Conservation (phyloP, 2,113 vertebrate species). For the Oreochromis aureus region DNA sequence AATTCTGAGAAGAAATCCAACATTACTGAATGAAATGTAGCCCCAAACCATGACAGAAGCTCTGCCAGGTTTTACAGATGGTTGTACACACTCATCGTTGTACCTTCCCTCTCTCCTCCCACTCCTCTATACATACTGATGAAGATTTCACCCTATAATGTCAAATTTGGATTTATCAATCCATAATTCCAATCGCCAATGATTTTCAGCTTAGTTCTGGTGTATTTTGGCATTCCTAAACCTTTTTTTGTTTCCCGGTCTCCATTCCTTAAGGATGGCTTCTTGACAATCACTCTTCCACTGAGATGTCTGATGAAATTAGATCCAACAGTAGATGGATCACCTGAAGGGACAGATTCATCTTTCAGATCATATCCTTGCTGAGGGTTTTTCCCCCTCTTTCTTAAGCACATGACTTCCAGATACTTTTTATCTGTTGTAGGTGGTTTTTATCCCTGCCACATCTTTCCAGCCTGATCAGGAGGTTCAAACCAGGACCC, state of each 20-base stretch:
- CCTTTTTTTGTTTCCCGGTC: neutral
- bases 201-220: neutral
- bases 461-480: neutral
- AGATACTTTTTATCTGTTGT: neutral
- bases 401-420: neutral
- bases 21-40: neutral
- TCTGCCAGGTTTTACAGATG: neutral
- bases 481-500: neutral
- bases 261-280: neutral
- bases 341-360: neutral
- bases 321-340: neutral
- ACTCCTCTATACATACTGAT: neutral
- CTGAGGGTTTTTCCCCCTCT: neutral
- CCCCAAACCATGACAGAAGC: neutral
- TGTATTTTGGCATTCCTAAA: neutral
- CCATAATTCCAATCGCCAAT: neutral
- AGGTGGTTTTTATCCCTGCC: neutral
- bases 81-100: neutral
- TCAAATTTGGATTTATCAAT: neutral
- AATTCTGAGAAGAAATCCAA: neutral
- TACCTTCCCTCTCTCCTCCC: neutral
- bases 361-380: neutral
- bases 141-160: neutral
- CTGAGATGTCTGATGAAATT: neutral
- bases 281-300: neutral